Conservation (phyloP, 1,140 invertebrate genomes). For the Trachymyrmex cornetzi region DNA sequence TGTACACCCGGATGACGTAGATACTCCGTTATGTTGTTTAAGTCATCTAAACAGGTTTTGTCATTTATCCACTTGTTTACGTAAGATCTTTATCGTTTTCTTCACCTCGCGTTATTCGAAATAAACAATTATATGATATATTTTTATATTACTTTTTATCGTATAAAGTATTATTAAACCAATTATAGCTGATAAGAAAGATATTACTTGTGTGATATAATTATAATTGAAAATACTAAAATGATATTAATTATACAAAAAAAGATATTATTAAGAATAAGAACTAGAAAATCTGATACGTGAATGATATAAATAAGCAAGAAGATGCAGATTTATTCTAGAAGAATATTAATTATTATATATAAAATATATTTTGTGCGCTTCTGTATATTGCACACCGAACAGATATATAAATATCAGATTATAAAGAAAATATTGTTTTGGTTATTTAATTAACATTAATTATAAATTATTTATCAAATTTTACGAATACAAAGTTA, state of each 20-base stretch:
- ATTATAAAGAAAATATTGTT: conserved; percentile 2
- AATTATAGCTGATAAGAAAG: neutral
- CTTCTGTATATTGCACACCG: neutral
- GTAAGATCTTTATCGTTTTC: neutral
- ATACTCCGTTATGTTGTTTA: neutral
- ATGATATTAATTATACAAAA: neutral
- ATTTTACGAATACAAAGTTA: neutral
- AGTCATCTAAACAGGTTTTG: conserved; percentile 10
- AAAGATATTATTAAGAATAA: too few species aligned
- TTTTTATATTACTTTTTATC: neutral
- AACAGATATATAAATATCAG: neutral
- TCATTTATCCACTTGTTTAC: neutral
- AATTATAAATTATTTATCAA: neutral
- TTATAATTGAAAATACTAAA: neutral
- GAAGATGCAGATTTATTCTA: too few species aligned
- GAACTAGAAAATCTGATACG: too few species aligned
- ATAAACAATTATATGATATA: neutral
- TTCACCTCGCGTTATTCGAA: neutral
- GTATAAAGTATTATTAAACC: neutral
- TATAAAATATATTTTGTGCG: neutral
- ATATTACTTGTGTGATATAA: neutral
- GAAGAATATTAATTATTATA: neutral
- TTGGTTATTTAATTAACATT: neutral
- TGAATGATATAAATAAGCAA: too few species aligned
- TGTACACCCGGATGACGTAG: conserved; percentile 11